Conservation (phyloP, 2,888 invertebrate genomes). For the Leptinotarsa peninsularis region DNA sequence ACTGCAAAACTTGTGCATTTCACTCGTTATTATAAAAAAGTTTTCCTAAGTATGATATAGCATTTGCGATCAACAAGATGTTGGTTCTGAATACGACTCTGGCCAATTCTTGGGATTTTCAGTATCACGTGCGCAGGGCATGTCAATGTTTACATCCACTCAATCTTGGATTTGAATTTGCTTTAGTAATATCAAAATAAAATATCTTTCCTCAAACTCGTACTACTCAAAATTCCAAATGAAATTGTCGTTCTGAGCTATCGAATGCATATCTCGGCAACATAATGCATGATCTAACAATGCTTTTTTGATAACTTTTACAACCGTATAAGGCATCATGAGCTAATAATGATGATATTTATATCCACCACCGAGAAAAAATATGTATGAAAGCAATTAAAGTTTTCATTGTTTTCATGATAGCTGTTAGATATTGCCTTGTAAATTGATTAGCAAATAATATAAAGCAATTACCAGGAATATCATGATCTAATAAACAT, state of each 20-base stretch:
- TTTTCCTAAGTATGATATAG: no score
- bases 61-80: no score
- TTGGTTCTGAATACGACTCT: no score
- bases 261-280: neutral
- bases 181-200: no score
- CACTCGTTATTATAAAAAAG: no score
- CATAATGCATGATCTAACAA: constrained; percentile 14
- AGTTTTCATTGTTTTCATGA: constrained; percentile 11
- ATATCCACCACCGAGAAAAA: neutral
- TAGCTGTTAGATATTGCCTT: constrained; percentile 14
- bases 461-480: constrained; percentile 5
- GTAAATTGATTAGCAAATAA: constrained; percentile 11
- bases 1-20: no score
- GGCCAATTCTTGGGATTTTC: no score
- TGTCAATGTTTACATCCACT: no score
- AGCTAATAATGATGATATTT: constrained; percentile 14
- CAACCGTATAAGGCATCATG: neutral
- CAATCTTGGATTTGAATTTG: no score
- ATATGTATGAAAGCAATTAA: constrained; percentile 7
- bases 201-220: no score
- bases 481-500: constrained; percentile 9
- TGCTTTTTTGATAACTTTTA: neutral
- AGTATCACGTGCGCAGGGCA: no score
- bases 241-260: neutral
- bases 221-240: no score